Conservation (phyloP, 2,113 vertebrate species). For the Pterocles gutturalis region DNA sequence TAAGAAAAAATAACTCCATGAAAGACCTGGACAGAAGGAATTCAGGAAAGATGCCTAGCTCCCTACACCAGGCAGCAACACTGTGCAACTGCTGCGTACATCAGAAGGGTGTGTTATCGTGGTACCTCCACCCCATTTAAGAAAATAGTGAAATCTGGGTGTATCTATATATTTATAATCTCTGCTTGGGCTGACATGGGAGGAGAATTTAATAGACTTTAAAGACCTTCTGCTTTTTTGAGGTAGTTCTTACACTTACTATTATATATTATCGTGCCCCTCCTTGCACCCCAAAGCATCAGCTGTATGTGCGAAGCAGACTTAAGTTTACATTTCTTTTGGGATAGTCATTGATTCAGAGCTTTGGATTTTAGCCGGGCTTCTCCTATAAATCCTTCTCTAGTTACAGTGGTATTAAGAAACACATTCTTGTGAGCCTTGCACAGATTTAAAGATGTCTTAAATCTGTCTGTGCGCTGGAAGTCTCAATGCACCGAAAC, state of each 20-base stretch:
- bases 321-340: background rate
- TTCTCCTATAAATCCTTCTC: background rate
- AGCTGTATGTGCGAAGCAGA: background rate
- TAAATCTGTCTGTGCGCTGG: slow-evolving; percentile 9
- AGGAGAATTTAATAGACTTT: background rate
- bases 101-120: background rate
- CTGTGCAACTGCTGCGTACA: background rate
- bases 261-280: background rate
- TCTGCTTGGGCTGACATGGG: background rate
- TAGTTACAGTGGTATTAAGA: background rate
- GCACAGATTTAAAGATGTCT: background rate
- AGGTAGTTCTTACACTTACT: background rate
- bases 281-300: background rate
- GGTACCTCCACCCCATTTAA: background rate
- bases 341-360: background rate
- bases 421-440: background rate
- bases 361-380: background rate
- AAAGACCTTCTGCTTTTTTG: background rate
- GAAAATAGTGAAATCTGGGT: background rate
- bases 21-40: background rate
- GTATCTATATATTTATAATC: background rate
- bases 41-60: background rate
- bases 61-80: background rate
- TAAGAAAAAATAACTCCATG: background rate
- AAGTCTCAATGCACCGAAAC: background rate